Evolutionary conservation across 1,140 invertebrate genomes (phyloP).

Genomic region (Ceratina calcarata): DNA sequence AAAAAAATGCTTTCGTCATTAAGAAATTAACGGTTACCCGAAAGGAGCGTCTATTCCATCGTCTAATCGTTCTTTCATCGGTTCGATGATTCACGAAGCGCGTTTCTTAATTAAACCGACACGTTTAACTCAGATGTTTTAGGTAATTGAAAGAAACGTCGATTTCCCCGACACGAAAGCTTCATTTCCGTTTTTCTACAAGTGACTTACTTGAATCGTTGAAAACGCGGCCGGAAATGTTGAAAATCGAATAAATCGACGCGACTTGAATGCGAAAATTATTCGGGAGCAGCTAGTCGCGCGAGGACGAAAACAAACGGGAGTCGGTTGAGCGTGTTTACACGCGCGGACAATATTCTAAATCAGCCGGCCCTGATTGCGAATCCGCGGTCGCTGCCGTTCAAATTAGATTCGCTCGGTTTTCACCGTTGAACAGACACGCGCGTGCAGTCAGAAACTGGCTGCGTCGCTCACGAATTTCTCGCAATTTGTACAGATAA

Average conservation of each 20-base stretch:
- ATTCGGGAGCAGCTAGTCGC: neutral
- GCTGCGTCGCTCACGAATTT: neutral
- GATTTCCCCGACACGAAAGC: neutral
- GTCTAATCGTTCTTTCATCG: no score
- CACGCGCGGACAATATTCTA: constrained; percentile 43
- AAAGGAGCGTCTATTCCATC: neutral
- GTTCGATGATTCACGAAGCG: neutral
- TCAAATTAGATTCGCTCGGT: constrained; percentile 46
- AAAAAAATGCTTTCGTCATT: neutral
- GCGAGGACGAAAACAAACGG: neutral
- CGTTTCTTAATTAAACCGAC: neutral
- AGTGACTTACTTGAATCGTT: no score
- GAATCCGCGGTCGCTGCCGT: constrained; percentile 22
- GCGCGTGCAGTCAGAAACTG: constrained; percentile 4
- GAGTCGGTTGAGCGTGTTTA: constrained; percentile 30
- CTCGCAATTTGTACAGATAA: constrained; percentile 9
- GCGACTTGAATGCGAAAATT: neutral
- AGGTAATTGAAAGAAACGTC: neutral
- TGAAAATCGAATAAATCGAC: neutral
- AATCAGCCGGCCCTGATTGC: constrained; percentile 40
- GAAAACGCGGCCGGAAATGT: no score
- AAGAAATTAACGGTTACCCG: neutral
- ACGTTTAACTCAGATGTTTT: neutral
- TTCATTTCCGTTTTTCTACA: no score
- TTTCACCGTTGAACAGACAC: neutral